These are phyloP conservation scores for Danionella cerebrum DNA, from an alignment of 2,113 vertebrate genomes.

Conservation along the genomic window DNA sequence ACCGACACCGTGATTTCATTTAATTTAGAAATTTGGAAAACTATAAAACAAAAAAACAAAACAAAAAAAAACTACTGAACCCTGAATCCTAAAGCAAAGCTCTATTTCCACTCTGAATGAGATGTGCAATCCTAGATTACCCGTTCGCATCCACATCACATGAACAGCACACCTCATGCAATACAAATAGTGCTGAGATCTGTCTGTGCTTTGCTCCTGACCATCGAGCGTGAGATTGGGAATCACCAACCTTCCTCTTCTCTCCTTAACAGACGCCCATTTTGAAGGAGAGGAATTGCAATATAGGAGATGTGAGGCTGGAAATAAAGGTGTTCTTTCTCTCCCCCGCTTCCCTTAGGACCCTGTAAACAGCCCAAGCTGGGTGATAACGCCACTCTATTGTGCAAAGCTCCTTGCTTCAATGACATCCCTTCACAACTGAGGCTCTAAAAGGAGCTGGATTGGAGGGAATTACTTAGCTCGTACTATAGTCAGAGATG, in stretches of 20 bases:
- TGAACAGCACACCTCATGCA: background rate
- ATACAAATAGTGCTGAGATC: background rate
- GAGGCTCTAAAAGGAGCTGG: slow-evolving; percentile 15
- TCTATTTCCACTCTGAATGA: background rate
- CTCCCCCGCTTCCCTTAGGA: slow-evolving; percentile 19
- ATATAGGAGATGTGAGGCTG: slow-evolving; percentile 3
- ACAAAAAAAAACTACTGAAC: background rate
- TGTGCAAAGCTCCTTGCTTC: slow-evolving; percentile 26
- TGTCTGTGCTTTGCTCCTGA: background rate
- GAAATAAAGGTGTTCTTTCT: slow-evolving; percentile 26
- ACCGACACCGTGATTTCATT: background rate
- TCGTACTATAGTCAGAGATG: slow-evolving; percentile 14
- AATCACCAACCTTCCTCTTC: slow-evolving; percentile 14
- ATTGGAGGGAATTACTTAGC: slow-evolving; percentile 29
- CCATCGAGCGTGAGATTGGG: slow-evolving; percentile 24
- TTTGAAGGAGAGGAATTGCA: slow-evolving; percentile 20
- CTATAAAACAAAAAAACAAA: background rate
- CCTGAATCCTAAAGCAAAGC: background rate
- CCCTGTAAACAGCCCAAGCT: slow-evolving; percentile 27
- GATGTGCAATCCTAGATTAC: slow-evolving; percentile 4
- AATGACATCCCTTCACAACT: slow-evolving; percentile 7
- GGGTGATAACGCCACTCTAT: slow-evolving; percentile 24
- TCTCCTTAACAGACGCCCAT: slow-evolving; percentile 10
- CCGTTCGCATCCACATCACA: slow-evolving; percentile 12
- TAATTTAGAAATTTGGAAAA: background rate